phyloP scores from a whole-genome alignment of 2,888 invertebrate species.

The Tenthredo notha region DNA sequence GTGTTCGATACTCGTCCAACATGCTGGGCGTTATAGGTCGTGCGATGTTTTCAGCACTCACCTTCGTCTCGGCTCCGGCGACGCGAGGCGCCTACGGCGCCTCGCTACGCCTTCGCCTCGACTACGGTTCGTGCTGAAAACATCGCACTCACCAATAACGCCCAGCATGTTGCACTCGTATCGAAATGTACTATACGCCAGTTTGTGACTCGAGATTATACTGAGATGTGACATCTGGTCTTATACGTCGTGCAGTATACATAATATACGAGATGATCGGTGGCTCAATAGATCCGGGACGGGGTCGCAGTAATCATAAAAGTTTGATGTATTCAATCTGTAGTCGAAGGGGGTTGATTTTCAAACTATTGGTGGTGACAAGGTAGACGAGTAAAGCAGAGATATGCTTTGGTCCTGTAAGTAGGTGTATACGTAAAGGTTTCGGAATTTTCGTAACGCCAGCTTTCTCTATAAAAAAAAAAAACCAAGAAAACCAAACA shows the following conservation, averaged over 20 bases:
- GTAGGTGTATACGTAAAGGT: background rate
- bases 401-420: background rate
- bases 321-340: constrained; percentile 43
- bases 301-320: constrained; percentile 27
- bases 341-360: background rate
- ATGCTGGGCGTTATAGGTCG: no score
- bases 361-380: background rate
- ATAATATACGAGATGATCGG: constrained; percentile 38
- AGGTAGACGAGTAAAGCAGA: background rate
- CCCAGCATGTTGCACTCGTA: no score
- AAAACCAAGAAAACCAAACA: background rate
- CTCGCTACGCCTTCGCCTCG: no score
- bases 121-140: no score
- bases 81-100: no score
- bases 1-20: no score
- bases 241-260: constrained; percentile 15
- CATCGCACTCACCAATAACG: no score
- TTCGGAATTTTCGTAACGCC: background rate
- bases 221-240: constrained; percentile 23
- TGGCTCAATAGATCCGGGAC: background rate
- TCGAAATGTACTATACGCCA: no score
- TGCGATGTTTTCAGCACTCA: no score
- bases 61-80: no score
- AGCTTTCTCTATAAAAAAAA: background rate
- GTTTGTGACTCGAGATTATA: constrained; percentile 18